Evolutionary conservation across 2,797 vertebrate species (phyloP).

Genomic region (Nannoperca obscura): DNA sequence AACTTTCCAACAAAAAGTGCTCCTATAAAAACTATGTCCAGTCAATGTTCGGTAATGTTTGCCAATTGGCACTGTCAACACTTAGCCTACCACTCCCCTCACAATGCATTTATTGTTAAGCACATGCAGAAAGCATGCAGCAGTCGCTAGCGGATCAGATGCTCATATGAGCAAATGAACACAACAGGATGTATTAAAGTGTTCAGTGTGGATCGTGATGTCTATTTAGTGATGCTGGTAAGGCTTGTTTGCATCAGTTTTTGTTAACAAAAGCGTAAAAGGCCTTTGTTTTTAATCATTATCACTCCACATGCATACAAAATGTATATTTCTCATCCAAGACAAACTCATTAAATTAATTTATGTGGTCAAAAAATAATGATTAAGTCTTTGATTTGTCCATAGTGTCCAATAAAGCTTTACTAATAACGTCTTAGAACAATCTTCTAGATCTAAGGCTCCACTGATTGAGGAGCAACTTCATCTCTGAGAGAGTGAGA

Average conservation of each 20-base stretch:
- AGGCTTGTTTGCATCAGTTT: background rate
- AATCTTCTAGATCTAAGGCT: constrained; percentile 34
- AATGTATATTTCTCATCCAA: background rate
- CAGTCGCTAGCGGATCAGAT: background rate
- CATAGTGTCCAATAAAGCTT: constrained; percentile 19
- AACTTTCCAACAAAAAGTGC: background rate
- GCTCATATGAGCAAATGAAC: background rate
- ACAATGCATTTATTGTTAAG: background rate
- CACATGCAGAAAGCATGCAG: background rate
- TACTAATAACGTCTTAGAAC: constrained; percentile 43
- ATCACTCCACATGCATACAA: background rate
- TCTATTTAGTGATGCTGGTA: background rate
- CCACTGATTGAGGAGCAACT: constrained; percentile 43
- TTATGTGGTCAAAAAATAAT: constrained; percentile 10
- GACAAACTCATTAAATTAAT: constrained; percentile 9
- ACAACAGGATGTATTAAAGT: background rate
- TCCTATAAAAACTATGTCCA: background rate
- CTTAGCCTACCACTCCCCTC: background rate
- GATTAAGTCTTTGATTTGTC: constrained; percentile 33
- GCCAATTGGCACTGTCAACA: background rate
- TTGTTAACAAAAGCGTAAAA: background rate
- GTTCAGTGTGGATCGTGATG: background rate
- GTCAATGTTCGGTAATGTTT: background rate
- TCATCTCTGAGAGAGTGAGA: background rate
- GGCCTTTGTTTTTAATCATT: background rate